Evolutionary conservation across 2,888 invertebrate species (phyloP).

Genomic region (Amphipyra tragopoginis): DNA sequence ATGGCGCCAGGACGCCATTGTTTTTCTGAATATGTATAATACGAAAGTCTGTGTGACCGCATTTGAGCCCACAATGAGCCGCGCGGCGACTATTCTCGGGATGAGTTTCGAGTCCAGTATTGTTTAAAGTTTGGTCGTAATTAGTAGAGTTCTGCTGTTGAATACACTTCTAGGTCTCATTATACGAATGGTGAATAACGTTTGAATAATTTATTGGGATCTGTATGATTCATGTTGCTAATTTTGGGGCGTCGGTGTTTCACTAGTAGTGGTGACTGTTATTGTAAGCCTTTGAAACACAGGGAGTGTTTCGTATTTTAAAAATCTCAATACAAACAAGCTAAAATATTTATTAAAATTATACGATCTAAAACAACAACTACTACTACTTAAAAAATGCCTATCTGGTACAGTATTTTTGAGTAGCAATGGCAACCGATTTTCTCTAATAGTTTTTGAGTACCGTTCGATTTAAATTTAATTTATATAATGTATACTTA

Average conservation of each 20-base stretch:
- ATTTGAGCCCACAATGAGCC: slow-evolving; percentile 86
- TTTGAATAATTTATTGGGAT: slow-evolving; percentile 59
- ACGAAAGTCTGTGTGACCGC: slow-evolving; percentile 86
- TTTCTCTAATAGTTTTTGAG: too few relatives aligned
- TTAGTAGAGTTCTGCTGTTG: slow-evolving; percentile 86
- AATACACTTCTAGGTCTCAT: slow-evolving; percentile 86
- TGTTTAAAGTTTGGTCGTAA: slow-evolving; percentile 89
- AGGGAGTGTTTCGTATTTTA: too few relatives aligned
- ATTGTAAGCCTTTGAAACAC: too few relatives aligned
- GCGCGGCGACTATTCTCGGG: slow-evolving; percentile 83
- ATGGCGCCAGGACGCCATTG: slow-evolving; percentile 83
- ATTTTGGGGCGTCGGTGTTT: background rate
- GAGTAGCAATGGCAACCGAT: too few relatives aligned
- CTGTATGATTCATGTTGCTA: slow-evolving; percentile 27
- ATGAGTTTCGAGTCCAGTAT: slow-evolving; percentile 89
- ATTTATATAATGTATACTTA: too few relatives aligned
- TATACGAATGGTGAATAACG: slow-evolving; percentile 73
- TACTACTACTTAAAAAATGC: too few relatives aligned
- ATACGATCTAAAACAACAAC: too few relatives aligned
- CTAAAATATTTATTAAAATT: too few relatives aligned
- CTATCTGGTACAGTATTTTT: too few relatives aligned
- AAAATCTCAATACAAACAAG: too few relatives aligned
- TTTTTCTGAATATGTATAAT: slow-evolving; percentile 88
- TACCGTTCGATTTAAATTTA: too few relatives aligned
- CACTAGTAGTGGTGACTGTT: too few relatives aligned